These are phyloP conservation scores for Spodoptera frugiperda DNA, from an alignment of 1,140 invertebrate species.

Conservation along the genomic window DNA sequence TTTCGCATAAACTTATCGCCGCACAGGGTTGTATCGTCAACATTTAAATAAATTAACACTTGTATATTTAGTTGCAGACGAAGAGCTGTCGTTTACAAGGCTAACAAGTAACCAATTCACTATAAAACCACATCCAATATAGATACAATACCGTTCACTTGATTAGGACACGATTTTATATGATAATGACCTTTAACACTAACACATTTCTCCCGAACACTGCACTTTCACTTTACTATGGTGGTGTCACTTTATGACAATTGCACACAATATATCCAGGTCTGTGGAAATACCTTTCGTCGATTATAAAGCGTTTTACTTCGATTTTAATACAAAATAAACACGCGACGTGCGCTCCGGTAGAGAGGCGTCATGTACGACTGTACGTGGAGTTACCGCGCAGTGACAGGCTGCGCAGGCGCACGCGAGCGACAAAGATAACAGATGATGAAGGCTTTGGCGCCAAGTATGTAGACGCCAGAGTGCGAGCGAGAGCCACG, in stretches of 20 bases:
- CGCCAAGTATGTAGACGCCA: constrained; percentile 55
- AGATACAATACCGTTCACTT: constrained; percentile 70
- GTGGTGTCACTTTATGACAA: neutral
- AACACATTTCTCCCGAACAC: constrained; percentile 59
- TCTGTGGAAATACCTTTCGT: neutral
- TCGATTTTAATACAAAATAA: constrained; percentile 43
- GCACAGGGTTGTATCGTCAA: constrained; percentile 63
- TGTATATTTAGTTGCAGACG: constrained; percentile 64
- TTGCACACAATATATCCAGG: constrained; percentile 1
- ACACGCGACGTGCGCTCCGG: constrained; percentile 65
- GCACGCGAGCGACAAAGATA: constrained; percentile 71
- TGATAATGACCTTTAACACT: constrained; percentile 75
- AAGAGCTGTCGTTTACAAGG: constrained; percentile 67
- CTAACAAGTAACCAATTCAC: constrained; percentile 72
- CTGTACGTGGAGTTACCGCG: constrained; percentile 52
- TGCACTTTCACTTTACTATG: constrained; percentile 45
- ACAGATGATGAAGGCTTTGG: constrained; percentile 69
- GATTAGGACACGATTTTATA: constrained; percentile 60
- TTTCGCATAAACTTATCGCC: constrained; percentile 65
- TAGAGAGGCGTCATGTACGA: constrained; percentile 71
- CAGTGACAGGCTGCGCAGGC: constrained; percentile 73
- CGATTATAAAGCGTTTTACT: constrained; percentile 1
- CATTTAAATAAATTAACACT: constrained; percentile 73
- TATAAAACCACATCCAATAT: constrained; percentile 70
- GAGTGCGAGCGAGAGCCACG: constrained; percentile 67